These are phyloP conservation scores for Marcusenius ussheri DNA, from an alignment of 2,113 vertebrate species.

Conservation along the genomic window DNA sequence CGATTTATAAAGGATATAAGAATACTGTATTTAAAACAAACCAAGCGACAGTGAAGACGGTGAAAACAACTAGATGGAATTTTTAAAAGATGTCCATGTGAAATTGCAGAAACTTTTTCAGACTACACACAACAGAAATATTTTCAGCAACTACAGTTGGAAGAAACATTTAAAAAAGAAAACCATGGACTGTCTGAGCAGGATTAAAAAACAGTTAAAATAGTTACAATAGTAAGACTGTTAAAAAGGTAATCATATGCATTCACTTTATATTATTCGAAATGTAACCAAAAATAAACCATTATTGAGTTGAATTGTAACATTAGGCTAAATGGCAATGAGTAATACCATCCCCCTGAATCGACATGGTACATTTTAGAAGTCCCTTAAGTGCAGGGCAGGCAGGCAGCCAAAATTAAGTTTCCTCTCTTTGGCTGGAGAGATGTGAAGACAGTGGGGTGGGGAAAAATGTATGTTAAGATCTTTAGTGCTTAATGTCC, in stretches of 20 bases:
- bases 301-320: background rate
- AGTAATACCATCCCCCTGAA: background rate
- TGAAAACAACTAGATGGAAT: background rate
- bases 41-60: background rate
- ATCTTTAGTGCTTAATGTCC: constrained; percentile 17
- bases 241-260: background rate
- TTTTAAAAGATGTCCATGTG: background rate
- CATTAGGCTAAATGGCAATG: background rate
- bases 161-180: background rate
- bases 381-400: background rate
- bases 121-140: background rate
- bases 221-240: background rate
- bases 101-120: background rate
- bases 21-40: background rate
- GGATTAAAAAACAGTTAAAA: background rate
- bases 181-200: background rate
- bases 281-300: background rate
- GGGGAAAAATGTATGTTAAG: background rate
- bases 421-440: background rate
- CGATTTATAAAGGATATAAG: background rate
- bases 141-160: background rate
- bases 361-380: background rate
- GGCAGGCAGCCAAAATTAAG: background rate
- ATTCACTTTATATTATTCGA: background rate
- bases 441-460: background rate